Percentiles rank a stretch among this genome's conserved stretches.
phyloP scores from a whole-genome alignment of 2,113 vertebrate genomes.

The Tringa solitaria region DNA sequence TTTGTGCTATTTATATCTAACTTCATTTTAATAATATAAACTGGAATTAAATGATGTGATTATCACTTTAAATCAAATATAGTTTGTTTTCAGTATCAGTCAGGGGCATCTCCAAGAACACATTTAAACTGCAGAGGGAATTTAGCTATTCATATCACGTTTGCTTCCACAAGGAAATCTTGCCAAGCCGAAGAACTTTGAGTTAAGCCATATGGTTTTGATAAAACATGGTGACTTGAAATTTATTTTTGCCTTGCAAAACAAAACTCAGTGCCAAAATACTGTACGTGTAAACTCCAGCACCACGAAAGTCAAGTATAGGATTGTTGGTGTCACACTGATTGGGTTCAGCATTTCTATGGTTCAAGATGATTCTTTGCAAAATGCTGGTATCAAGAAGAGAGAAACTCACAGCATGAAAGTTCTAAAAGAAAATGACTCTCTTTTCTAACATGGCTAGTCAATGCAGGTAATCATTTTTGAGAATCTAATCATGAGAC shows the following conservation, averaged over 20 bases:
- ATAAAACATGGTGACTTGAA: constrained; percentile 45
- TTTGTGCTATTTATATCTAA: neutral
- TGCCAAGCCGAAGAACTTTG: constrained; percentile 40
- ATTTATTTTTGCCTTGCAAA: constrained; percentile 23
- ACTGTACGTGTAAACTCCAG: neutral
- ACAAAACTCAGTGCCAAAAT: neutral
- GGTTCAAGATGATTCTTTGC: neutral
- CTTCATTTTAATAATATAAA: neutral
- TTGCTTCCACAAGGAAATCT: constrained; percentile 4
- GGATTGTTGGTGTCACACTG: neutral
- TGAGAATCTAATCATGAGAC: neutral
- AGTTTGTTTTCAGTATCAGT: neutral
- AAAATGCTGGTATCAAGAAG: neutral
- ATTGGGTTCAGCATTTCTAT: neutral
- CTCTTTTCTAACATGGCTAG: neutral
- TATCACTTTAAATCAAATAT: neutral
- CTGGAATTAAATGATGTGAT: neutral
- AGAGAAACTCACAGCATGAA: neutral
- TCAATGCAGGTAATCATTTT: neutral
- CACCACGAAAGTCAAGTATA: neutral
- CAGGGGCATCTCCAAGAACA: neutral
- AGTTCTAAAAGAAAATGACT: neutral
- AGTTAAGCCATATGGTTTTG: constrained; percentile 57
- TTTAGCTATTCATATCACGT: constrained; percentile 34
- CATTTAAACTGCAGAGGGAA: neutral